phyloP scores from a whole-genome alignment of 2,888 invertebrate species.

The Thymelicus sylvestris region DNA sequence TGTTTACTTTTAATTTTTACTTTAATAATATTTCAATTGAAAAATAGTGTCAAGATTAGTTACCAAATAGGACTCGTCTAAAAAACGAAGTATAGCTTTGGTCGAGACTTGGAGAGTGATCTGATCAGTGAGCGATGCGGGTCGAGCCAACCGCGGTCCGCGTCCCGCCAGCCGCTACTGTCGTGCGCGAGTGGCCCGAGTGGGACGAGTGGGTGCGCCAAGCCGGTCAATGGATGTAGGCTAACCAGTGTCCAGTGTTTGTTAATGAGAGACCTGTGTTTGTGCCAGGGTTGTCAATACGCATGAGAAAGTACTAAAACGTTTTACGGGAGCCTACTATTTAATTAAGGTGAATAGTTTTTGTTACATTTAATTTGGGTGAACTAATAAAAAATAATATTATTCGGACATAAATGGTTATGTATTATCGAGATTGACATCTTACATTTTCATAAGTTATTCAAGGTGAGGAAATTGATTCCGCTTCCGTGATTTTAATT shows the following conservation, averaged over 20 bases:
- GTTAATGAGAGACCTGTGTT: conserved; percentile 55
- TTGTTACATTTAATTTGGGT: neutral
- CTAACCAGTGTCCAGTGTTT: conserved; percentile 73
- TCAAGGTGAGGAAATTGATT: conserved; percentile 20
- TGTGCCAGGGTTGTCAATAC: conserved; percentile 21
- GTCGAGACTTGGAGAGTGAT: too few species aligned
- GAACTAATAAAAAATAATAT: neutral
- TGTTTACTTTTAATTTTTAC: too few species aligned
- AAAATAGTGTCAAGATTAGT: too few species aligned
- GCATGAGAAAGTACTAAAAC: neutral
- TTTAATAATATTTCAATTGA: too few species aligned
- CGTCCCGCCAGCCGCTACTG: conserved; percentile 41
- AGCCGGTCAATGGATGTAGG: conserved; percentile 71
- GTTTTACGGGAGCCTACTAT: neutral
- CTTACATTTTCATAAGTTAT: conserved; percentile 2
- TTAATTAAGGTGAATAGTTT: neutral
- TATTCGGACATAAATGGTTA: neutral
- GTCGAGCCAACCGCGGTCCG: conserved; percentile 34
- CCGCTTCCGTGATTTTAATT: conserved; percentile 18
- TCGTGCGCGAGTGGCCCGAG: conserved; percentile 42
- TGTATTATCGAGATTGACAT: neutral
- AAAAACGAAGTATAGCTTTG: too few species aligned
- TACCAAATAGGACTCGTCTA: too few species aligned
- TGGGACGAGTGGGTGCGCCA: conserved; percentile 49
- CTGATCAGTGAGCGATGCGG: neutral